Percentiles rank a stretch among this genome's conserved stretches.
Conservation (phyloP, 2,113 vertebrate species). For the Syrrhaptes paradoxus region DNA sequence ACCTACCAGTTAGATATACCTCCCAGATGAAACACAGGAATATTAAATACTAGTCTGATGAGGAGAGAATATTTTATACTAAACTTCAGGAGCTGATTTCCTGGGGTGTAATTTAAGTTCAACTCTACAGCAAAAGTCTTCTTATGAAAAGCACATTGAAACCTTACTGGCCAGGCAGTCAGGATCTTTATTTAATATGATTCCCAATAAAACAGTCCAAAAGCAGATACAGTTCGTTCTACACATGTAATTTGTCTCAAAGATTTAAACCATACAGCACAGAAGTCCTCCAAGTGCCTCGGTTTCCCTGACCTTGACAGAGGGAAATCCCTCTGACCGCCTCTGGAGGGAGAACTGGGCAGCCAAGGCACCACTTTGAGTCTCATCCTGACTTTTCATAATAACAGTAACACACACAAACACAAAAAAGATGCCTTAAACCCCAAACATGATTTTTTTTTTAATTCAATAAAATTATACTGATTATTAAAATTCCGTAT, state of each 20-base stretch:
- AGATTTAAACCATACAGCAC: not conserved
- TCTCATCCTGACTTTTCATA: not conserved
- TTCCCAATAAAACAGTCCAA: not conserved
- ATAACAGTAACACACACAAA: not conserved
- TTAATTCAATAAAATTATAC: not conserved
- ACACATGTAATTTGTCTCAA: not conserved
- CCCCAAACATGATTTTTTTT: not conserved
- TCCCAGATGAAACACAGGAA: not conserved
- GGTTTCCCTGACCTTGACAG: not conserved
- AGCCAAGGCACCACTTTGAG: not conserved
- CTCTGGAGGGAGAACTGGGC: not conserved
- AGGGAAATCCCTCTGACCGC: not conserved
- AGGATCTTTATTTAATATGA: not conserved
- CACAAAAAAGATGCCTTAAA: not conserved
- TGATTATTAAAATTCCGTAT: not conserved
- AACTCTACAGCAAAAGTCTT: not conserved
- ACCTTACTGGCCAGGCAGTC: not conserved
- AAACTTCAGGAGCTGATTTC: not conserved
- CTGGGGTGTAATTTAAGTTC: not conserved
- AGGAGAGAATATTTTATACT: not conserved
- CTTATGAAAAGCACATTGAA: not conserved
- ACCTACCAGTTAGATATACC: not conserved
- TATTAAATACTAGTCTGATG: not conserved
- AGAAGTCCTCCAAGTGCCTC: not conserved
- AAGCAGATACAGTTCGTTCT: not conserved